phyloP scores from a whole-genome alignment of 2,113 vertebrate genomes.

The Oriolus oriolus region DNA sequence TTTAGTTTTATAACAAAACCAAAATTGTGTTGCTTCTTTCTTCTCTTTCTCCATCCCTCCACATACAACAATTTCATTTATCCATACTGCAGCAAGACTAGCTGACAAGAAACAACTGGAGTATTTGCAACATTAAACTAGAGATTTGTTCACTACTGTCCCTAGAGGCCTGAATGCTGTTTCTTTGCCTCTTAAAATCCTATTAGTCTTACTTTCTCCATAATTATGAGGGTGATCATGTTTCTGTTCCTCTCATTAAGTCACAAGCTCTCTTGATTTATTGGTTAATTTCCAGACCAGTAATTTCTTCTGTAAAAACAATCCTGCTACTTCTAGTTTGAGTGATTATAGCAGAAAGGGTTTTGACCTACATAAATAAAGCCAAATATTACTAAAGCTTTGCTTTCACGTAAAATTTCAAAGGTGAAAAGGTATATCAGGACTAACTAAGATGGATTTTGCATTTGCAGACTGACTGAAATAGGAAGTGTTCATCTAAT shows the following conservation, averaged over 20 bases:
- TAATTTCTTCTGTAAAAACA: background rate
- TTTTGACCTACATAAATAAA: background rate
- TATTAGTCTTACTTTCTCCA: background rate
- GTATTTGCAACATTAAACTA: background rate
- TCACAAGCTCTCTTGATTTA: background rate
- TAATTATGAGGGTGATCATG: background rate
- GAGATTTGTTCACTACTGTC: background rate
- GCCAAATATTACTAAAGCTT: background rate
- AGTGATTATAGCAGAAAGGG: background rate
- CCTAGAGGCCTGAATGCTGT: background rate
- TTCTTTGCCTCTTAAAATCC: background rate
- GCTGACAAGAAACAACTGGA: background rate
- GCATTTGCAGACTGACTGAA: background rate
- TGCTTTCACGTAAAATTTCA: background rate
- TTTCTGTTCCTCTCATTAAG: constrained; percentile 9
- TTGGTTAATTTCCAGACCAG: background rate
- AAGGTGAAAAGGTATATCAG: background rate
- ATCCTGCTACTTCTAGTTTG: background rate
- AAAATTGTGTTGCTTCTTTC: background rate
- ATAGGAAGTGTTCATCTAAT: background rate
- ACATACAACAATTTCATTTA: background rate
- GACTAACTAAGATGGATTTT: background rate
- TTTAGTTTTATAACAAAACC: background rate
- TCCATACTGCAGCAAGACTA: background rate
- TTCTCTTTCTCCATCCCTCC: background rate